A percentile compares a stretch with the other conserved stretches of the same genome.
Evolutionary conservation across 2,888 invertebrate genomes (phyloP).

Genomic region (Pyrocoelia pectoralis): DNA sequence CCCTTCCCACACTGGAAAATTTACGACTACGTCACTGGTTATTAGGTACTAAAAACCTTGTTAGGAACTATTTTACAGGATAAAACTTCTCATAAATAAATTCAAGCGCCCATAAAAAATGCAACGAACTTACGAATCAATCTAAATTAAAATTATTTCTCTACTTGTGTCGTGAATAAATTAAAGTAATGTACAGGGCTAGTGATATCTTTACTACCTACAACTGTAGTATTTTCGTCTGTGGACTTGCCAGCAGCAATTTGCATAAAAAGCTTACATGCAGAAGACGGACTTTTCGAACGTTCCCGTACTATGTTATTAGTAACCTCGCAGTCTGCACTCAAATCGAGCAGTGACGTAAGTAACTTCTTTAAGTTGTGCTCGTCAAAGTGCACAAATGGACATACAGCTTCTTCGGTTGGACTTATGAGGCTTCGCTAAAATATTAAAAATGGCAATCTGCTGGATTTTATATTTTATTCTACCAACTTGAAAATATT

Average conservation of each 20-base stretch:
- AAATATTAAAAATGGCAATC: neutral
- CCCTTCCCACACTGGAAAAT: no score
- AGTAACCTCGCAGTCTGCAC: slow-evolving; percentile 31
- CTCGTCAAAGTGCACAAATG: slow-evolving; percentile 67
- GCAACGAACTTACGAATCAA: no score
- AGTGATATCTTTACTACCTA: neutral
- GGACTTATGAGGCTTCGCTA: slow-evolving; percentile 47
- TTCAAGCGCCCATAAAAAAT: no score
- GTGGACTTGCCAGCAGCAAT: neutral
- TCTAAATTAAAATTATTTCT: no score
- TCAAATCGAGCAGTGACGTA: slow-evolving; percentile 31
- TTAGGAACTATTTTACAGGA: no score
- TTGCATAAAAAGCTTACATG: slow-evolving; percentile 42
- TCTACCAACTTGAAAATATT: slow-evolving; percentile 66
- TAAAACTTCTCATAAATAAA: no score
- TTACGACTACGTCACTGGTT: no score
- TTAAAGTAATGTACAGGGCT: slow-evolving; percentile 44
- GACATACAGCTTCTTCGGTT: slow-evolving; percentile 68
- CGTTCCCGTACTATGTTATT: slow-evolving; percentile 43
- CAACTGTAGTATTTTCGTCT: neutral
- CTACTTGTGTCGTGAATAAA: slow-evolving; percentile 9
- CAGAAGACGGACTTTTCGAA: slow-evolving; percentile 34
- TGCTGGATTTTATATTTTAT: neutral
- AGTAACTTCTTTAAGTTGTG: slow-evolving; percentile 58
- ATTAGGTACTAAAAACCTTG: no score